These are phyloP conservation scores for Allygus modestus DNA, from an alignment of 2,888 invertebrate genomes.

Conservation along the genomic window DNA sequence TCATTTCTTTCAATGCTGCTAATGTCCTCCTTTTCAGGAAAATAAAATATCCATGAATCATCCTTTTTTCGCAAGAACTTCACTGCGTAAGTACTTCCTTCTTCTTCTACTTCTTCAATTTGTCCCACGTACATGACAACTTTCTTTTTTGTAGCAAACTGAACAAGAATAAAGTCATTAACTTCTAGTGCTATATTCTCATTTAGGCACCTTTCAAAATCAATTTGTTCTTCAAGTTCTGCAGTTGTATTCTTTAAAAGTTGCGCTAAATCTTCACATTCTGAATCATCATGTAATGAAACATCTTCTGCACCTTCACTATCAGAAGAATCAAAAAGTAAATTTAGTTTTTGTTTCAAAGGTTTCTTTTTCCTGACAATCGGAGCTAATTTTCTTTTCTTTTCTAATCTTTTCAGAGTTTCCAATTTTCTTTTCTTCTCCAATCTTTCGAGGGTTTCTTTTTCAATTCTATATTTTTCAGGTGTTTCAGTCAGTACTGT, in stretches of 20 bases:
- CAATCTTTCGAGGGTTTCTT: slow-evolving; percentile 6
- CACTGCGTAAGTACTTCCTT: slow-evolving; percentile 19
- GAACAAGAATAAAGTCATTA: slow-evolving; percentile 33
- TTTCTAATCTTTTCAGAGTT: too few species aligned
- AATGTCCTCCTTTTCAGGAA: slow-evolving; percentile 44
- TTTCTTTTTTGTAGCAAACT: slow-evolving; percentile 28
- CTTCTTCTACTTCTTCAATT: slow-evolving; percentile 28
- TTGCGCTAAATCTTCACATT: too few species aligned
- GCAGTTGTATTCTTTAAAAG: too few species aligned
- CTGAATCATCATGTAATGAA: slow-evolving; percentile 9
- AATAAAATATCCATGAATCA: slow-evolving; percentile 48
- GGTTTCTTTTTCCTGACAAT: too few species aligned
- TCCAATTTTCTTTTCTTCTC: too few species aligned
- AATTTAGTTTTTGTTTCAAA: too few species aligned
- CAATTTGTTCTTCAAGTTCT: not conserved
- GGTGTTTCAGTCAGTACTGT: slow-evolving; percentile 19
- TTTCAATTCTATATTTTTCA: slow-evolving; percentile 10
- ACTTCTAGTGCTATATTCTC: too few species aligned
- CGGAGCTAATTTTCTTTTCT: too few species aligned
- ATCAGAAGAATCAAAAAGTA: slow-evolving; percentile 24
- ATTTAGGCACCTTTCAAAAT: too few species aligned
- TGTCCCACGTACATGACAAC: not conserved
- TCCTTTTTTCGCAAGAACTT: slow-evolving; percentile 53
- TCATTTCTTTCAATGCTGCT: slow-evolving; percentile 17
- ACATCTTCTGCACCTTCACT: slow-evolving; percentile 37